phyloP scores from a whole-genome alignment of 2,797 vertebrate genomes.

The Hephaestus fuliginosus region DNA sequence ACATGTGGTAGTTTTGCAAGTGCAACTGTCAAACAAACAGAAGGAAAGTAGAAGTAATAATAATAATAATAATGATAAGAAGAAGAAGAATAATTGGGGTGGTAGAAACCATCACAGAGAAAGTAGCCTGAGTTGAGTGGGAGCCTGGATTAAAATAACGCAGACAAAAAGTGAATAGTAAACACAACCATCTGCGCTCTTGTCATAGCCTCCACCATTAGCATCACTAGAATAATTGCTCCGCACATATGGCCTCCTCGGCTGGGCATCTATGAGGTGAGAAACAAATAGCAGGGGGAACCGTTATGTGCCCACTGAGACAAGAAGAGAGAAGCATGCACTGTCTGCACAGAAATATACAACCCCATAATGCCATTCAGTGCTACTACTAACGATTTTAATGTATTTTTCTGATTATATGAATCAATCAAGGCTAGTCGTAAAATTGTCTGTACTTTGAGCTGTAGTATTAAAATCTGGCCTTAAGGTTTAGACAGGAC shows the following conservation, averaged over 20 bases:
- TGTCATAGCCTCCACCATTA: constrained; percentile 23
- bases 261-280: constrained; percentile 33
- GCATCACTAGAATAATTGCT: constrained; percentile 14
- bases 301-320: background rate
- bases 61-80: too few relatives aligned
- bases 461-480: background rate
- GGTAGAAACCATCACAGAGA: constrained; percentile 15
- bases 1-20: background rate
- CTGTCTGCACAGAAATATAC: background rate
- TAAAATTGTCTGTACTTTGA: background rate
- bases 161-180: constrained; percentile 30
- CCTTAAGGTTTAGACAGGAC: background rate
- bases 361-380: background rate
- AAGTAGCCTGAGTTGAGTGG: constrained; percentile 2
- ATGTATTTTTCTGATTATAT: background rate
- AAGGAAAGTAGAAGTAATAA: background rate
- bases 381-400: background rate
- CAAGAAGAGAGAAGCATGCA: background rate
- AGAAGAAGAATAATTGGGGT: background rate
- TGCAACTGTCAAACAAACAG: constrained; percentile 3
- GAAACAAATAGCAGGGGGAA: constrained; percentile 30
- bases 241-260: constrained; percentile 48
- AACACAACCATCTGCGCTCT: constrained; percentile 39
- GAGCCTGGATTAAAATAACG: constrained; percentile 23
- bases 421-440: background rate